Base-by-base conservation (phyloP, 1,140 invertebrate genomes). In the Zaprionus davidi region DNA sequence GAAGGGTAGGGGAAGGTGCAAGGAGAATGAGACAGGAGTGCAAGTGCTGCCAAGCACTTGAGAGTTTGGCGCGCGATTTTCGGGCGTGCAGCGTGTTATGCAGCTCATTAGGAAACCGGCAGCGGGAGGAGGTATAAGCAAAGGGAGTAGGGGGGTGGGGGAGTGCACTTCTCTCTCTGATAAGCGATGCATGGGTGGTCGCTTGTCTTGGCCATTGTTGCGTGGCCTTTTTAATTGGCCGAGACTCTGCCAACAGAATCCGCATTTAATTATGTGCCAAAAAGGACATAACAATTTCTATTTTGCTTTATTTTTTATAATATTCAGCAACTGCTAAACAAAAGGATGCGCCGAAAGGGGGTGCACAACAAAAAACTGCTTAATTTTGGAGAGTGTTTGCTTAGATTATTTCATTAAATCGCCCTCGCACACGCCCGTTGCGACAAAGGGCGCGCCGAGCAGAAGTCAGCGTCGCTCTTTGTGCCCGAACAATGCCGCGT, bases 331-430 rank as follows among this genome's bases (percentile, higher is more conserved):
- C 22, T 26, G 53, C 22, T 28, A 41, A 65, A 74, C 56, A 51
- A 41, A 34, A 17, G 41, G 38, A 41, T 41, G 38, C 38, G 15
- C 38, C 41, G 1, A 24, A 53, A 31, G n/a, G 46, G 22, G 22
- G 26, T 53, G 31, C 31, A 34, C 31, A 34, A 34, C 31, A 71
- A 77, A 75, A 81, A 78, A 87, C 84, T 87, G 84, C 84, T 87
- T 87, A 88, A 87, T 87, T 87, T 87, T 90, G 69, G 74, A 59
- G 75, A 84, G 85, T 87, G 84, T 87, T 87, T 88, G 85, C 81
- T 90, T 87, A 87, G 84, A 87, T 87, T 88, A 87, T 87, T 87
- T 87, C 85, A 84, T 90, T 87, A 87, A 87, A 90, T 84, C 76
- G 83, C 80, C 80, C 84, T 62, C 38, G 79, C 9, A 2, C 31